Percentiles rank a stretch among this genome's conserved stretches.
Evolutionary conservation across 2,797 vertebrate species (phyloP).

Genomic region (Urophycis tenuis): DNA sequence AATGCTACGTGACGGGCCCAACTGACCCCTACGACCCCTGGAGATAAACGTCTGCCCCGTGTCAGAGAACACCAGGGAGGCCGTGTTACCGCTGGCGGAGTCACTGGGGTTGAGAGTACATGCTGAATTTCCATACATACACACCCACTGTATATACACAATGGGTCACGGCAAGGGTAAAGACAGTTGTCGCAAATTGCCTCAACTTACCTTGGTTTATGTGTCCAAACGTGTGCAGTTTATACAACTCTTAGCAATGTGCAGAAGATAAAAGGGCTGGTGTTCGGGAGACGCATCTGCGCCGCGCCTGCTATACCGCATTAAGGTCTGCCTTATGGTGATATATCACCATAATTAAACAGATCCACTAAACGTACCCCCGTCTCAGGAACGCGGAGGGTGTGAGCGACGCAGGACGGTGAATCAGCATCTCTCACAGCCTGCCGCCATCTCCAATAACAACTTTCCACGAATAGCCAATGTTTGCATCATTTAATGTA

Average conservation of each 20-base stretch:
- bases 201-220: not conserved
- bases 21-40: not conserved
- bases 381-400: not conserved
- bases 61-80: not conserved
- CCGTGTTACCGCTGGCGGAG: not conserved
- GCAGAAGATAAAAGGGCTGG: not conserved
- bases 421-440: not conserved
- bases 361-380: constrained; percentile 1
- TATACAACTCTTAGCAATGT: constrained; percentile 2
- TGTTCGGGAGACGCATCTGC: not conserved
- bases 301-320: not conserved
- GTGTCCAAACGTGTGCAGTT: not conserved
- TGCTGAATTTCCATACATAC: not conserved
- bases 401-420: not conserved
- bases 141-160: not conserved
- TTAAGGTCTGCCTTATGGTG: not conserved
- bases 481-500: not conserved
- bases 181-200: not conserved
- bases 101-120: not conserved
- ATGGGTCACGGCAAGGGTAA: not conserved
- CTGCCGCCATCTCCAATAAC: constrained; percentile 8
- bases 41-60: not conserved
- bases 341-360: constrained; percentile 7
- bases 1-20: not conserved
- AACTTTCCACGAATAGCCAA: not conserved